phyloP scores from a whole-genome alignment of 2,797 vertebrate genomes.

The Denticeps clupeoides region DNA sequence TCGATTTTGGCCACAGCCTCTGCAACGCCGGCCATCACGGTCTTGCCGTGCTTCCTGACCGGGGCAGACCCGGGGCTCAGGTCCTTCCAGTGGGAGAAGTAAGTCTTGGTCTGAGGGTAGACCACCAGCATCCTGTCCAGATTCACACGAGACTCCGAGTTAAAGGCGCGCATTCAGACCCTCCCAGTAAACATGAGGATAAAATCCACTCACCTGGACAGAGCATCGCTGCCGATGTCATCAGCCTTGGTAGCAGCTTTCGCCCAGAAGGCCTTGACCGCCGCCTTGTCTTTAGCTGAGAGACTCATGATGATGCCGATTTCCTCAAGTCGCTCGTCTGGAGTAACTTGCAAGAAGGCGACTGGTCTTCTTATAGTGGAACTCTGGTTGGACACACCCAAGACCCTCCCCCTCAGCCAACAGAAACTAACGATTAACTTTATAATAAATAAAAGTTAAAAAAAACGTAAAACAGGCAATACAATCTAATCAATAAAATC shows the following conservation, averaged over 20 bases:
- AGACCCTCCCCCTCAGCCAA: no score
- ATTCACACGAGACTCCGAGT: neutral
- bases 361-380: conserved; percentile 22
- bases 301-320: conserved; percentile 54
- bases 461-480: no score
- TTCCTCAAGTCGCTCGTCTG: conserved; percentile 9
- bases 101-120: conserved; percentile 60
- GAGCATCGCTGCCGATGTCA: conserved; percentile 44
- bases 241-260: conserved; percentile 42
- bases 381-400: no score
- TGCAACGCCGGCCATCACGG: conserved; percentile 37
- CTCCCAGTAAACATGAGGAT: neutral
- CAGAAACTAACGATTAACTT: no score
- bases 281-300: conserved; percentile 49
- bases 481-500: no score
- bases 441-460: no score
- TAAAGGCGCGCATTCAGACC: neutral
- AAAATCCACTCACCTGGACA: conserved; percentile 49
- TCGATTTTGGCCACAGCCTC: conserved; percentile 51
- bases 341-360: conserved; percentile 4
- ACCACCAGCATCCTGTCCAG: conserved; percentile 51
- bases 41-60: conserved; percentile 47
- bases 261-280: conserved; percentile 43
- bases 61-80: conserved; percentile 46
- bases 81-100: conserved; percentile 59